phyloP scores from a whole-genome alignment of 2,113 vertebrate genomes.

The Halcyon senegalensis region DNA sequence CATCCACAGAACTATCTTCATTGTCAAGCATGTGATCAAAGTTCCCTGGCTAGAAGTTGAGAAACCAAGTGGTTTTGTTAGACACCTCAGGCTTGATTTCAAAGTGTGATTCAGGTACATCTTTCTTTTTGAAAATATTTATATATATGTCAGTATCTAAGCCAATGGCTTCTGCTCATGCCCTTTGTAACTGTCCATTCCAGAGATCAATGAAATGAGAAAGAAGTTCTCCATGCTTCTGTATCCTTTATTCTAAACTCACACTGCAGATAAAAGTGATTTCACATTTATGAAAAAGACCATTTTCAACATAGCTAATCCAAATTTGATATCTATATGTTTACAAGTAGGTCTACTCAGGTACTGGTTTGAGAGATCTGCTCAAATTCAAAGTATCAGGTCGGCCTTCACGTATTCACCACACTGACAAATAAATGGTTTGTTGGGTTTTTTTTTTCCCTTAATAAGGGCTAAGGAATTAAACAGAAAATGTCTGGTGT shows the following conservation, averaged over 20 bases:
- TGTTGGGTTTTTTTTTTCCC: background rate
- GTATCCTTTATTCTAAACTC: background rate
- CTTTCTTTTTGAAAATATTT: conserved; percentile 15
- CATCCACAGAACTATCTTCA: background rate
- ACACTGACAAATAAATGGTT: background rate
- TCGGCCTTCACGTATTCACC: background rate
- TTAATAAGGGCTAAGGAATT: background rate
- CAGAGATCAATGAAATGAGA: background rate
- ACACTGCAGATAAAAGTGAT: background rate
- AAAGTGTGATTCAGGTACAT: background rate
- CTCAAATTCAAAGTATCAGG: background rate
- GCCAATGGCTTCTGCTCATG: background rate
- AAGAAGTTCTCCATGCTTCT: background rate
- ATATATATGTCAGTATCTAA: background rate
- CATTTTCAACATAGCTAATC: background rate
- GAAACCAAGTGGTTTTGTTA: background rate
- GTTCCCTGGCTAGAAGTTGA: background rate
- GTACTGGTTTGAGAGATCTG: background rate
- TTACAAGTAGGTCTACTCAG: background rate
- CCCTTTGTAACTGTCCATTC: background rate
- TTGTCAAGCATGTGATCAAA: conserved; percentile 54
- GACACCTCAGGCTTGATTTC: conserved; percentile 42
- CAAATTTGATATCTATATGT: background rate
- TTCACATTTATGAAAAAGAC: background rate
- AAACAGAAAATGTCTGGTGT: background rate